Evolutionary conservation across 1,140 invertebrate genomes (phyloP), one percentile per base, ranked within the genome.

Genomic region (Mya arenaria): DNA sequence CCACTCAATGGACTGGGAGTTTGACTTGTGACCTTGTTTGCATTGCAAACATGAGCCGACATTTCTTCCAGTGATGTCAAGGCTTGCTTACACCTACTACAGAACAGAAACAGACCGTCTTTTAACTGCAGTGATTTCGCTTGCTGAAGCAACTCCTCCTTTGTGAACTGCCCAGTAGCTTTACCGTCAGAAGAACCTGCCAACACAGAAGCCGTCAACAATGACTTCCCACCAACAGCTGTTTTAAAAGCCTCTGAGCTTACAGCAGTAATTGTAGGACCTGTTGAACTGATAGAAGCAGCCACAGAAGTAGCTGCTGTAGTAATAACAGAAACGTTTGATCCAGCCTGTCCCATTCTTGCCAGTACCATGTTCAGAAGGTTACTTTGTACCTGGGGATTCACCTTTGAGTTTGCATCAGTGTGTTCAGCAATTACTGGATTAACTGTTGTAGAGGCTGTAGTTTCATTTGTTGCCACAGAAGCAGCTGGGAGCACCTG

Each of bases 31-130:
- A n/a, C n/a, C n/a, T n/a, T n/a, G n/a, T n/a, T n/a, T n/a, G n/a
- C n/a, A 5, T 56, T 72, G 28, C 69, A 72, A 13, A 37, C 30
- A 58, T 72, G 69, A 25, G 8, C 58, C 19, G 32, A n/a, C 28
- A 72, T 56, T 58, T 72, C 32, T 36, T 72, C 69, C 13, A 72
- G 23, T 3, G 48, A 32, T 8, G 6, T 25, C 28, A 72, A 44
- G 23, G 69, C 5, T 39, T 72, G 69, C 32, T 37, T 72, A 19
- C 69, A 72, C 1, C 36, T 36, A 37, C 25, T 44, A 37, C 69
- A 72, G 15, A 34, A 19, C 1, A 72, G 36, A 1, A 52, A 2
- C 36, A 68, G 65, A 2, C 28, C 13, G 48, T 28, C 28, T 10
- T 63, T n/a, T n/a, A n/a, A n/a, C 60, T 4, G 52, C 28, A 56